Base-by-base conservation (phyloP, 2,888 invertebrate species). In the Ochropleura leucogaster region DNA sequence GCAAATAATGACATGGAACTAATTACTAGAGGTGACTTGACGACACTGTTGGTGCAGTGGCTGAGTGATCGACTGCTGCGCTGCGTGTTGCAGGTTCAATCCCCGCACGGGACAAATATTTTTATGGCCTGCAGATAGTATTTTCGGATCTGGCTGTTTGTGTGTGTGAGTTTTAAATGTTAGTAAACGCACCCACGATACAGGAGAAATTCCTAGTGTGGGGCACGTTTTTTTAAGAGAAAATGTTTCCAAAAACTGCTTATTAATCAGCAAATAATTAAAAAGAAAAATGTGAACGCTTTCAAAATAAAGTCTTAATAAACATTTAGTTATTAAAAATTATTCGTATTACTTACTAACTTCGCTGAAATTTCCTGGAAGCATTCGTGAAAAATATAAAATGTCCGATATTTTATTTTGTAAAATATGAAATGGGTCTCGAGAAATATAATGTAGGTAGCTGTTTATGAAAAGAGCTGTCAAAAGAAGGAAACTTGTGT, bases 381-480 rank as follows among this genome's bases (percentile, higher is more conserved):
- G 12, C 1, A 0, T 57, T 9, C 0, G 5, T 4, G 5, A 12
- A 20, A 49, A 65, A 57, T 30, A 40, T 60, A 18, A 60, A 59
- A 57, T 46, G 1, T 20, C 18, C 12, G 6, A 30, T 47, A 51
- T 68, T 68, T 60, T 14, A 62, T 76, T 76, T 76, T 79, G n/a
- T 0, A 20, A 55, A 72, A 62, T 49, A n/a, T 44, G 42, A 72
- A 79, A 76, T 62, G 47, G 18, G 47, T 62, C 47, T 47, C 3
- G 30, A 42, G 62, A 78, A 79, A 62, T 74, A 59, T 70, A 44
- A 53, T 42, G 46, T 42, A 4, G 55, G 20, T 42, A 3, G 51
- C 46, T 44, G 51, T 30, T 47, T 62, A 14, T 79, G 42, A 79
- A 76, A 76, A 5, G 16, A 40, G 6, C 79, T 76, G 75, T 79